Conservation (phyloP, 2,113 vertebrate species). For the Athene noctua region DNA sequence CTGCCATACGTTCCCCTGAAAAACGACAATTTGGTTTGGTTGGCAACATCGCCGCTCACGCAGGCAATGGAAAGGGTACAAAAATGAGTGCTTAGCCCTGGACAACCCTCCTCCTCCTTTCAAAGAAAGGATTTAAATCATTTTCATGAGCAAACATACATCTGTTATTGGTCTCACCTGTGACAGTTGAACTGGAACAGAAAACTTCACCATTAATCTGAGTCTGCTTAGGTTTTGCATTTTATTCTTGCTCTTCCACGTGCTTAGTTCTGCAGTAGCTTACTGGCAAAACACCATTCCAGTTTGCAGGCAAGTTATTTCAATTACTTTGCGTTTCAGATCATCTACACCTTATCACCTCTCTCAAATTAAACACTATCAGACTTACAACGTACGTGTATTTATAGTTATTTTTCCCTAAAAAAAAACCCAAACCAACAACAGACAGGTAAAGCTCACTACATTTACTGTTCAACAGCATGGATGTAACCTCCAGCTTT, state of each 20-base stretch:
- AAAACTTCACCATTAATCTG: not conserved
- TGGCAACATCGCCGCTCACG: not conserved
- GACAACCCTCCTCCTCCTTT: not conserved
- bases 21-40: not conserved
- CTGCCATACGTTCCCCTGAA: not conserved
- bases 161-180: not conserved
- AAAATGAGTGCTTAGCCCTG: not conserved
- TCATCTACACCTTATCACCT: not conserved
- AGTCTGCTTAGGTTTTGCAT: not conserved
- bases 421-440: not conserved
- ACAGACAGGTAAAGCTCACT: not conserved
- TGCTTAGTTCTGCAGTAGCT: not conserved
- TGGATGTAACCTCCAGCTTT: not conserved
- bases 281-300: not conserved
- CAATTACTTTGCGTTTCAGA: not conserved
- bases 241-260: not conserved
- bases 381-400: not conserved
- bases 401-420: not conserved
- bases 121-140: not conserved
- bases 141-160: not conserved
- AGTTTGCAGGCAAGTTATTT: not conserved
- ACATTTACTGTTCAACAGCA: not conserved
- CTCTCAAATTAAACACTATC: not conserved
- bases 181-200: not conserved
- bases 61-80: not conserved